phyloP scores from a whole-genome alignment of 2,797 vertebrate species.

The Girardinus metallicus region DNA sequence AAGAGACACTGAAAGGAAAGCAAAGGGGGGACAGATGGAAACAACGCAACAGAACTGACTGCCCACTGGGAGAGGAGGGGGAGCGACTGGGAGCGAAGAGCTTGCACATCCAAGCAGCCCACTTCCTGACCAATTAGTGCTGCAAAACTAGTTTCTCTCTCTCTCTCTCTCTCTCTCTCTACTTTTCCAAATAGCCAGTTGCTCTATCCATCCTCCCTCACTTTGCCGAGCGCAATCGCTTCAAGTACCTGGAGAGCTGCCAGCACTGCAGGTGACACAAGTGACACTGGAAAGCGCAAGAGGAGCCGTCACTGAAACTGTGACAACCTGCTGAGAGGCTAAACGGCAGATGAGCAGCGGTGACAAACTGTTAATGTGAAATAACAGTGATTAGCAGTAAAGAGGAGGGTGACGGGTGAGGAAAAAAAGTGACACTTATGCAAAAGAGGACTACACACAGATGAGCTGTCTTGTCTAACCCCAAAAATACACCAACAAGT shows the following conservation, averaged over 20 bases:
- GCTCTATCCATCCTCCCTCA: constrained; percentile 45
- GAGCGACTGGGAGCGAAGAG: constrained; percentile 44
- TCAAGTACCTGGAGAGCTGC: constrained; percentile 64
- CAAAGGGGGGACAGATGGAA: constrained; percentile 65
- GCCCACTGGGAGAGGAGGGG: constrained; percentile 64
- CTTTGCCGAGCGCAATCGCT: constrained; percentile 35
- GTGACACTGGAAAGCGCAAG: constrained; percentile 45
- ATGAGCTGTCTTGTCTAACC: constrained; percentile 38
- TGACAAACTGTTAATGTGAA: constrained; percentile 22
- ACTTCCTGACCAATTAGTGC: constrained; percentile 80
- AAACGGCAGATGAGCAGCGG: constrained; percentile 2
- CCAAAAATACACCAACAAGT: constrained; percentile 53
- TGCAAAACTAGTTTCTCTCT: constrained; percentile 63
- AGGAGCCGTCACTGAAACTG: constrained; percentile 35
- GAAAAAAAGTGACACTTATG: constrained; percentile 12
- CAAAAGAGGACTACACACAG: constrained; percentile 47
- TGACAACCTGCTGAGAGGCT: constrained; percentile 28
- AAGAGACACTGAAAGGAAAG: constrained; percentile 54
- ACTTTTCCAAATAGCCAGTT: constrained; percentile 39
- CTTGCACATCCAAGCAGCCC: constrained; percentile 70
- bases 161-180: constrained; percentile 44
- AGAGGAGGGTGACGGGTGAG: constrained; percentile 21
- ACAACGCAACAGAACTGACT: constrained; percentile 66
- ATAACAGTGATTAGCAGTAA: constrained; percentile 10
- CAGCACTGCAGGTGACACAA: constrained; percentile 66